These are phyloP conservation scores for Henricia sp. DNA, from an alignment of 53 echinoderm and acorn worm species.

Conservation along the genomic window DNA sequence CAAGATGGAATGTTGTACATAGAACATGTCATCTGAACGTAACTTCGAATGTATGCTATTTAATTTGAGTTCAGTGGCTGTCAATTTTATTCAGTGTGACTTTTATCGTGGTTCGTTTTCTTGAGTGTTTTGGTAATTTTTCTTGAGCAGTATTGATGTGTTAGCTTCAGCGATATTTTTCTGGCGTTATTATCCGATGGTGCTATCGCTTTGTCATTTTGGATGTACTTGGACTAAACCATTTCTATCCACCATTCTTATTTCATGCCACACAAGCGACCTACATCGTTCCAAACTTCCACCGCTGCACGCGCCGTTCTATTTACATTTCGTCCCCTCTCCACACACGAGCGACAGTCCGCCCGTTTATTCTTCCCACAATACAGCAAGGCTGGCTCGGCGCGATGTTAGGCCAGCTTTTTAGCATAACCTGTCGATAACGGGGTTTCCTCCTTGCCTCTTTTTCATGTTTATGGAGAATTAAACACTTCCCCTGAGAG, in stretches of 20 bases:
- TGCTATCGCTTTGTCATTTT: too few species aligned
- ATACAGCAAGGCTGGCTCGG: slow-evolving; percentile 29
- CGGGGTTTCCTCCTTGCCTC: slow-evolving; percentile 46
- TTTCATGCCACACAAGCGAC: not conserved
- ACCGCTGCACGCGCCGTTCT: slow-evolving; percentile 26
- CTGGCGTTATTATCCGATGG: too few species aligned
- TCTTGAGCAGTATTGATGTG: too few species aligned
- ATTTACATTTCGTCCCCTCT: not conserved
- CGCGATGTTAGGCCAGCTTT: slow-evolving; percentile 33
- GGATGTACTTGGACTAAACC: too few species aligned
- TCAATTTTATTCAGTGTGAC: too few species aligned
- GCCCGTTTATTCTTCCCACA: slow-evolving; percentile 15
- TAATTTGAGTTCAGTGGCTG: too few species aligned
- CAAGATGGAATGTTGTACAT: too few species aligned
- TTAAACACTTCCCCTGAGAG: slow-evolving; percentile 56
- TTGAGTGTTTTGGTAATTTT: too few species aligned
- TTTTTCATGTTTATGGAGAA: slow-evolving; percentile 61
- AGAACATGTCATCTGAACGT: too few species aligned
- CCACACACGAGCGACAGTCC: not conserved
- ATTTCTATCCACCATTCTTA: not conserved
- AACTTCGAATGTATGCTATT: too few species aligned
- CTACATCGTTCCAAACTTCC: slow-evolving; percentile 1
- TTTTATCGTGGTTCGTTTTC: too few species aligned
- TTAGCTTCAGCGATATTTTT: too few species aligned
- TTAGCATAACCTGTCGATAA: slow-evolving; percentile 64